These are phyloP conservation scores for Betta splendens DNA, from an alignment of 2,797 vertebrate genomes.

Conservation along the genomic window DNA sequence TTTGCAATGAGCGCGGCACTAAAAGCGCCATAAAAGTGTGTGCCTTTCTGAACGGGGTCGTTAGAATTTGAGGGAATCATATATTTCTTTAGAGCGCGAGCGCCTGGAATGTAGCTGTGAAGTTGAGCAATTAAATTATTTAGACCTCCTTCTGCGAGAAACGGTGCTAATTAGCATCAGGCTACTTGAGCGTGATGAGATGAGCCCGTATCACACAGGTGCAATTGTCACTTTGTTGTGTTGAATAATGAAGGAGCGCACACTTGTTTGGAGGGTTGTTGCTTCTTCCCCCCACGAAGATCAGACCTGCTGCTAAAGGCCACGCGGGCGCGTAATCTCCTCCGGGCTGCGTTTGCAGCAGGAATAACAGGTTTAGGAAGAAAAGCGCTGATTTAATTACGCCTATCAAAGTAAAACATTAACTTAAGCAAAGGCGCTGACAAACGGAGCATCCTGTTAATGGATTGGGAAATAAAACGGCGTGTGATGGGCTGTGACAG, in stretches of 20 bases:
- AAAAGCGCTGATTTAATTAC: conserved; percentile 30
- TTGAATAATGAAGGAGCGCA: conserved; percentile 64
- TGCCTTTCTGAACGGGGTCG: conserved; percentile 55
- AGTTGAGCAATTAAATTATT: conserved; percentile 72
- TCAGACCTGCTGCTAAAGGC: conserved; percentile 31
- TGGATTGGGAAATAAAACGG: conserved; percentile 33
- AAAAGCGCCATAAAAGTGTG: conserved; percentile 58
- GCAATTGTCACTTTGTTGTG: conserved; percentile 66
- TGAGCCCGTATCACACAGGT: conserved; percentile 66
- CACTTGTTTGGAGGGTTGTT: conserved; percentile 59
- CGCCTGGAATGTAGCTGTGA: conserved; percentile 28
- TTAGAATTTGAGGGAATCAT: conserved; percentile 67
- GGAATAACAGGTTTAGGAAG: background rate
- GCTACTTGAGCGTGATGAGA: conserved; percentile 63
- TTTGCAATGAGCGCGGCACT: conserved; percentile 48
- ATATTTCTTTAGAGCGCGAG: conserved; percentile 55
- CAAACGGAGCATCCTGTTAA: conserved; percentile 47
- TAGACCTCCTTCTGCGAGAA: conserved; percentile 62
- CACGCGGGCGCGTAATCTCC: conserved; percentile 19
- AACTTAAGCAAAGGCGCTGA: conserved; percentile 50
- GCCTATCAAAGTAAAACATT: conserved; percentile 29
- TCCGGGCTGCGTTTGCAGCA: conserved; percentile 12
- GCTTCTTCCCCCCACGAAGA: conserved; percentile 23
- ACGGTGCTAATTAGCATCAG: conserved; percentile 72
- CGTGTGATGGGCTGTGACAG: conserved; percentile 48